phyloP scores from a whole-genome alignment of 1,140 invertebrate genomes.

The Aricia agestis region DNA sequence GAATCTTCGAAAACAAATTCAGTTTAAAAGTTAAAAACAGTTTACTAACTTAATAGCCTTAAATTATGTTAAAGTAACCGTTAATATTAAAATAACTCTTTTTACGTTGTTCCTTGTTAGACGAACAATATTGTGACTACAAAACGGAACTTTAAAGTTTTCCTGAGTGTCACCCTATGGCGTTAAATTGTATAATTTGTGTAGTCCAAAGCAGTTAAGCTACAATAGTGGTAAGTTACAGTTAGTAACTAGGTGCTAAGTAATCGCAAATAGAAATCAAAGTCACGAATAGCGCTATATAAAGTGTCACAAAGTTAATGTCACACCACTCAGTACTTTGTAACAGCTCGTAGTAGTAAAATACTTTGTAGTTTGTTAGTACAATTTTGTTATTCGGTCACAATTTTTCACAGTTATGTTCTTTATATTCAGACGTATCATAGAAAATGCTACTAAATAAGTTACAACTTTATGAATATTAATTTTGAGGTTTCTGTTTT shows the following conservation, averaged over 20 bases:
- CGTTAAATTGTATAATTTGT: neutral
- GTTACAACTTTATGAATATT: no score
- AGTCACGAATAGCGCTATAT: neutral
- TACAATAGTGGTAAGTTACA: neutral
- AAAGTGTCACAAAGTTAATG: neutral
- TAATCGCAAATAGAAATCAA: conserved; percentile 10
- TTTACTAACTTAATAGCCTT: neutral
- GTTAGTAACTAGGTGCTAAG: conserved; percentile 2
- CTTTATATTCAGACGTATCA: no score
- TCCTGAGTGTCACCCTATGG: neutral
- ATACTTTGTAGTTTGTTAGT: neutral
- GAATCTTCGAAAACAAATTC: neutral
- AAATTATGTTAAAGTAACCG: neutral
- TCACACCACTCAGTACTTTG: neutral
- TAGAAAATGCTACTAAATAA: no score
- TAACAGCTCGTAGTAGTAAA: neutral
- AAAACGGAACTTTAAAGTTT: neutral
- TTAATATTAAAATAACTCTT: no score
- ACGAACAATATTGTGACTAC: no score
- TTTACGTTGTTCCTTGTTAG: no score
- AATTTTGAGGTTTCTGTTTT: no score
- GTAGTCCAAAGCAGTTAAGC: neutral
- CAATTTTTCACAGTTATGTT: neutral
- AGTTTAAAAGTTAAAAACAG: neutral
- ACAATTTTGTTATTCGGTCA: neutral